Base-by-base conservation (phyloP, 2,113 vertebrate genomes). In the Cinclus cinclus region DNA sequence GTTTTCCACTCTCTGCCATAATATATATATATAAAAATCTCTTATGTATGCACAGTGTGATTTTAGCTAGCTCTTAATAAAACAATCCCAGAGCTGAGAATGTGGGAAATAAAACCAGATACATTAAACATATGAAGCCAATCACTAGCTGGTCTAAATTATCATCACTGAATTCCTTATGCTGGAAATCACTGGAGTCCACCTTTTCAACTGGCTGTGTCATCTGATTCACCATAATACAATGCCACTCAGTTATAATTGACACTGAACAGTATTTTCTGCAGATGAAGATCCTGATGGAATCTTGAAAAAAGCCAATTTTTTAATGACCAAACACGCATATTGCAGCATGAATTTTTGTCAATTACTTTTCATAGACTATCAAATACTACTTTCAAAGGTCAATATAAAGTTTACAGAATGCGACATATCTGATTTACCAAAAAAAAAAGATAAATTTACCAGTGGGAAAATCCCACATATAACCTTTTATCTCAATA, bases 321-420 rank as follows among this genome's bases (percentile, higher is more conserved):
- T 49, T 56, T 28, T 12, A 62, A 33, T 59, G 37, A 23, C 3
- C 2, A 12, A 24, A 16, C 5, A 37, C 0, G 0, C 35, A 28
- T 28, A 18, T 39, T 55, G 3, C 7, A 64, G 41, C 8, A 78
- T 41, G 27, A 92, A 27, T 46, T 73, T 2, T 37, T 67, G 7
- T 46, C n/a, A 65, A 17, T 65, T 33, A 9, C 31, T 89, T 76
- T 62, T 60, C 10, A 23, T 13, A 62, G 31, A 74, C 62, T 83
- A 81, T 12, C 4, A 37, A 67, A 49, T 49, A 31, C 1, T 42
- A 1, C 33, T 63, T 92, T 60, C 23, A 64, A 86, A 88, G 2
- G 3, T 44, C 28, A 75, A 3, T 11, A 15, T 42, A 24, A 83
- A 67, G 13, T 50, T 64, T 82, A 15, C 7, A 75, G 25, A 44